Evolutionary conservation across 1,140 invertebrate species (phyloP), one percentile per base, ranked within the genome.

Genomic region (Ooceraea biroi): DNA sequence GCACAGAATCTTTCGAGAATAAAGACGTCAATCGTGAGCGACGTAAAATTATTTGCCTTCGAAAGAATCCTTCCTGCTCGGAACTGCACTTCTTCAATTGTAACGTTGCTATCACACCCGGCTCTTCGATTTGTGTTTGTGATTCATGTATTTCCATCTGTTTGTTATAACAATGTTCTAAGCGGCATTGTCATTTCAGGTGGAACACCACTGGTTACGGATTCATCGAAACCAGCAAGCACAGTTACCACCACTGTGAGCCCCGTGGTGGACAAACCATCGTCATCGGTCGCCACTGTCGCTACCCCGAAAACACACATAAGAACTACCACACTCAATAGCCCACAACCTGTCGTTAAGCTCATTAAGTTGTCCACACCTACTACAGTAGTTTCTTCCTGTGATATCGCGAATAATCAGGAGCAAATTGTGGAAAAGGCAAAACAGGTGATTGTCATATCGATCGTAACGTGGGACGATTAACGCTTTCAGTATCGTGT

Each of bases 351-450:
- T 92, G 94, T 90, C 94, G 95, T 95, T 92, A 96, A 93, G 94
- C 88, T 94, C 68, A 89, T 93, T 41, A 94, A 93, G 88, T 91
- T 93, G 77, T 89, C 92, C 87, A 80, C 86, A 65, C 85, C 88
- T 72, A 84, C 90, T 86, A 92, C 83, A 89, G 94, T 89, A 93
- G 92, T 86, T 69, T 86, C 91, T 36, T 85, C 92, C 68, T 91
- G 89, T 90, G 93, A 94, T 91, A 92, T 83, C 65, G 85, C 89
- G 55, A 93, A 88, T 88, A 95, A 94, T 89, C 96, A 96, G 92
- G 97, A 97, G 93, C 97, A 97, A 93, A 97, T 98, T 89, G 97
- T 97, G 57, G 97, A 98, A 93, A 97, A 97, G 93, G 97, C 97
- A 0, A 98, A 98, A 94, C 98, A 98, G 94, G 96, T 96, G 89